These are phyloP conservation scores for Centrocercus urophasianus DNA, from an alignment of 2,113 vertebrate species.

Conservation along the genomic window DNA sequence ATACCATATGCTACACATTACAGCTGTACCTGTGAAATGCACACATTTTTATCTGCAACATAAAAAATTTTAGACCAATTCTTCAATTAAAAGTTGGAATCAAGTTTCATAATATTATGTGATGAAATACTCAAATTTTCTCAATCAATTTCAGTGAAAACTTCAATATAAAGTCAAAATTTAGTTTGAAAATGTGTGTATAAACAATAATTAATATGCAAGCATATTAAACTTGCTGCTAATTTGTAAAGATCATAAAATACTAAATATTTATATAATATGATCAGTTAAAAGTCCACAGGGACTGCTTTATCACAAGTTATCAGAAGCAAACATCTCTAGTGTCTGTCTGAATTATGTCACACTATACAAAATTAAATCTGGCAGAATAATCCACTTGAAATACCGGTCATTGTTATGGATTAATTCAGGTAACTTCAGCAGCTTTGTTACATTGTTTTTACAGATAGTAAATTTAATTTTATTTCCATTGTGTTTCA, in stretches of 20 bases:
- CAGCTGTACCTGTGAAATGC: neutral
- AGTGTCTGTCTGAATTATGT: neutral
- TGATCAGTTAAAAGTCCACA: neutral
- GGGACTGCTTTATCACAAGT: neutral
- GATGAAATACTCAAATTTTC: neutral
- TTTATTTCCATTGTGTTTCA: neutral
- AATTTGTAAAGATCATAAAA: neutral
- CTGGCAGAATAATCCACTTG: neutral
- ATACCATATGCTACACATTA: neutral
- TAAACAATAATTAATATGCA: neutral
- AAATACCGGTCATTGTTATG: neutral
- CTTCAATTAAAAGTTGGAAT: neutral
- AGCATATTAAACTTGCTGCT: neutral
- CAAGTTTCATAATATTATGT: neutral
- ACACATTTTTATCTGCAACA: neutral
- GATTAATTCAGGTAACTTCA: neutral
- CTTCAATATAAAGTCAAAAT: neutral
- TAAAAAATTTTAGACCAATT: neutral
- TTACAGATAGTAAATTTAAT: neutral
- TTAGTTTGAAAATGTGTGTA: neutral
- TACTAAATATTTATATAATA: neutral
- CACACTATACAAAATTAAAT: neutral
- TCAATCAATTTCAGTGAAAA: neutral
- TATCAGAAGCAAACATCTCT: neutral
- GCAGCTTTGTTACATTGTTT: neutral